Base-by-base conservation (phyloP, 2,888 invertebrate species). In the Hypolimnas misippus region DNA sequence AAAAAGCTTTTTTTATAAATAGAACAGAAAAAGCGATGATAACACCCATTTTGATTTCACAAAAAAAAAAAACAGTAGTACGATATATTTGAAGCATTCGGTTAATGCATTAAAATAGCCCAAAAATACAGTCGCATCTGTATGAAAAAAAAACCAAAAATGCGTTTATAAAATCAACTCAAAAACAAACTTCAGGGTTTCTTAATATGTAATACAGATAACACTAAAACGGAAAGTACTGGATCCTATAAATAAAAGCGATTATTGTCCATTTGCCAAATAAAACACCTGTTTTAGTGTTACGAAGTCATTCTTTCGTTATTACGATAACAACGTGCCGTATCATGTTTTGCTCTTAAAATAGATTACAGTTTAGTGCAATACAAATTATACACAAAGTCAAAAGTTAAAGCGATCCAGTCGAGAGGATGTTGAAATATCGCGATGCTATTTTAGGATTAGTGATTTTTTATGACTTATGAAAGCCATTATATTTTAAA, bases 251-350 rank as follows among this genome's bases (percentile, higher is more conserved):
- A 54, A 59, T 55, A 59, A 8, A 35, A 35, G 14, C 46, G 19
- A 63, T 55, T 53, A 54, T 59, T 54, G 46, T 62, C 51, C 62
- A 50, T 55, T 54, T 62, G 67, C 69, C 65, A 67, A 65, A 65
- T 44, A 38, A 21, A 67, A 65, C 69, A 69, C 63, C 65, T 69
- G 67, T 67, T 67, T 52, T 44, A 62, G 54, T 56, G 40, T 57
- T 55, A 58, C 19, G 14, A n/a, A 25, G 25, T 50, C 46, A 57
- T 25, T 52, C 17, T 46, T 44, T 57, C 54, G 53, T 62, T 53
- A 44, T 59, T 44, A 51, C 61, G 25, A 44, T 62, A 49, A 60
- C 44, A 62, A 35, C 52, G 42, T 53, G 17, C 38, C 14, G 8
- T 54, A 35, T 57, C 49, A 35, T 63, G 54, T 50, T 52, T 38